Base-by-base conservation (phyloP, 2,113 vertebrate species). In the Phocoena sinus region DNA sequence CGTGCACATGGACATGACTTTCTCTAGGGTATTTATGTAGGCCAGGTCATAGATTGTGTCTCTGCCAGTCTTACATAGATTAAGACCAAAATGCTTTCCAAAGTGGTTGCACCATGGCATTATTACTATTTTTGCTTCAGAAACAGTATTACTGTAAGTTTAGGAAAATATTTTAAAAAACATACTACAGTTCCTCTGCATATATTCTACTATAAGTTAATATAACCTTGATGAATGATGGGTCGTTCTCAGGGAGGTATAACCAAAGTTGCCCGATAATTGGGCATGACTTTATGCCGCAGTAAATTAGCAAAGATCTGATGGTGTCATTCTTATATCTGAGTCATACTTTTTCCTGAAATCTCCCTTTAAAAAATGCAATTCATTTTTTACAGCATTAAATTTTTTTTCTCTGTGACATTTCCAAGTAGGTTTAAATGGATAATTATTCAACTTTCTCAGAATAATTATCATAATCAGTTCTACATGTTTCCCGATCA, bases 331-430 rank as follows among this genome's bases (percentile, higher is more conserved):
- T 2, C 0, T 89, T 88, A 6, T 50, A 60, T 74, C 79, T 96
- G 67, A 94, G 6, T 63, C 41, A 4, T 65, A 89, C 31, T 84
- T 25, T 15, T 83, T 44, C 36, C 31, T 89, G 33, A 89, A 95
- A 36, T 82, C 13, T 84, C 4, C 12, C 56, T 89, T 74, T 97
- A 44, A 96, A 94, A 97, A 97, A 86, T 87, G 4, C 79, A 96
- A 95, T 83, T 6, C 96, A 70, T 36, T 71, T 18, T 77, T 96
- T 15, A 88, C 1, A 94, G 2, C 25, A 89, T 85, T 3, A 90
- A 85, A 95, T 62, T 84, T 6, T 88, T 95, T 82, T 96, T 82
- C 17, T 71, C 41, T 74, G 86, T 0, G 83, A 47, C 65, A 97
- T 33, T 96, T 97, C 26, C 31, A 96, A 80, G 91, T 28, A 38